These are phyloP conservation scores for Heteromormyrus szaboi DNA, from an alignment of 2,797 vertebrate species.

Conservation along the genomic window DNA sequence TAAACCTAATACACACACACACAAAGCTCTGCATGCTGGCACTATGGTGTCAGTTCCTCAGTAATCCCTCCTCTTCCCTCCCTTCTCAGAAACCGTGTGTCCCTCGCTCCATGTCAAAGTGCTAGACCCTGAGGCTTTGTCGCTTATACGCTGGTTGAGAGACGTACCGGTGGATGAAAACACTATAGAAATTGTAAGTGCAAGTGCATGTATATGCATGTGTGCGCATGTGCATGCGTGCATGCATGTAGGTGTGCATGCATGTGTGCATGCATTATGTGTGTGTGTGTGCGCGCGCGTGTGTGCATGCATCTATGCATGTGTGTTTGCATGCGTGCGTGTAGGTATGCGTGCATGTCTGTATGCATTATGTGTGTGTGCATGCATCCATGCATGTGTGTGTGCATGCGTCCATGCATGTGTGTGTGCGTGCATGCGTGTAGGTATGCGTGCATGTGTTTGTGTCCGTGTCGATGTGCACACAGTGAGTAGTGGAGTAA, in stretches of 20 bases:
- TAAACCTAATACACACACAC: neutral
- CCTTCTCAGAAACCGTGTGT: conserved; percentile 26
- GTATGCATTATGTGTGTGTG: too few species aligned
- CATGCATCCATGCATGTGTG: neutral
- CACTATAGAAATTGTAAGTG: conserved; percentile 64
- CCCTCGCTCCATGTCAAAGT: neutral
- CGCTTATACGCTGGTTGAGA: conserved; percentile 69
- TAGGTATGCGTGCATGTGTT: neutral
- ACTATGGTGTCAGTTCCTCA: neutral
- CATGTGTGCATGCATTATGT: conserved; percentile 6
- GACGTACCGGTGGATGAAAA: conserved; percentile 59
- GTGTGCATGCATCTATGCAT: too few species aligned
- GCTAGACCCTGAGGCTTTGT: conserved; percentile 40
- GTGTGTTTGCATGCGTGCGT: too few species aligned
- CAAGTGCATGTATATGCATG: neutral
- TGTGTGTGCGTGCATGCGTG: neutral
- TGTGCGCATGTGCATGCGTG: conserved; percentile 10
- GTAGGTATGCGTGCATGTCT: too few species aligned
- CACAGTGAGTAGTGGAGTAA: neutral
- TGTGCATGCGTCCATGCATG: too few species aligned
- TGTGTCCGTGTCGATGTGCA: neutral
- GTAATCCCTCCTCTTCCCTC: neutral
- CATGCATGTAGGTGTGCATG: neutral
- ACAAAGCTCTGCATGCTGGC: neutral
- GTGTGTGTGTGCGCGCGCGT: too few species aligned